phyloP scores from a whole-genome alignment of 2,888 invertebrate species.

The Cheilosia impressa region DNA sequence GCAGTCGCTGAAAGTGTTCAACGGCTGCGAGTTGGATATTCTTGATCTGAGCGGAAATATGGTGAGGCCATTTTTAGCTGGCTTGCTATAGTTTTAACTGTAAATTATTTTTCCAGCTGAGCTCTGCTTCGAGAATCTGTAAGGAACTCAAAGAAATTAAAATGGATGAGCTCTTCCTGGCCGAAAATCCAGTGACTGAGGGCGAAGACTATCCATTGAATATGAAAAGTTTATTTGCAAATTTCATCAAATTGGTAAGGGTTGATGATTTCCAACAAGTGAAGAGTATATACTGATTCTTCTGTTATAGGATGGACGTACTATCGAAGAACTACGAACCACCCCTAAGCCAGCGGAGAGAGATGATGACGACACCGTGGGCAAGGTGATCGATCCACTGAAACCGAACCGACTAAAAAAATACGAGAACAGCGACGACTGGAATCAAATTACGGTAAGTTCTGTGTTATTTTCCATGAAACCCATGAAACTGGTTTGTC shows the following conservation, averaged over 20 bases:
- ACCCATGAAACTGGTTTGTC: no score
- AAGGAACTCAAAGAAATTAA: constrained; percentile 78
- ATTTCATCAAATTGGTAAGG: constrained; percentile 77
- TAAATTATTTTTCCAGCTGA: constrained; percentile 70
- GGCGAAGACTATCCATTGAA: constrained; percentile 79
- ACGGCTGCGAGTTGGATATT: constrained; percentile 78
- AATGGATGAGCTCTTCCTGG: constrained; percentile 78
- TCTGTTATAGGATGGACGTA: constrained; percentile 78
- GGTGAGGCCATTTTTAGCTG: constrained; percentile 68
- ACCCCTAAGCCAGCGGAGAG: constrained; percentile 78
- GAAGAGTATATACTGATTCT: background rate
- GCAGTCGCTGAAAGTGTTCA: constrained; percentile 78
- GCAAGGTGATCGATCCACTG: constrained; percentile 77
- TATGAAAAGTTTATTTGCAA: constrained; percentile 77
- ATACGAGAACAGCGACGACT: constrained; percentile 78
- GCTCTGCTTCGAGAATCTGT: constrained; percentile 78
- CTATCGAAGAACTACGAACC: constrained; percentile 79
- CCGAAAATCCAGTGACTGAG: constrained; percentile 79
- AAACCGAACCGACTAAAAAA: constrained; percentile 72
- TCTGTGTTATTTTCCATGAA: background rate
- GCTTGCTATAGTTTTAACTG: constrained; percentile 5
- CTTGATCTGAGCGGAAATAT: constrained; percentile 79
- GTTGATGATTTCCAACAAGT: no score
- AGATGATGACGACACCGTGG: constrained; percentile 76
- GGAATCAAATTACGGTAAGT: constrained; percentile 80